Conservation (phyloP, 2,797 vertebrate species). For the Sebastes glaucus region DNA sequence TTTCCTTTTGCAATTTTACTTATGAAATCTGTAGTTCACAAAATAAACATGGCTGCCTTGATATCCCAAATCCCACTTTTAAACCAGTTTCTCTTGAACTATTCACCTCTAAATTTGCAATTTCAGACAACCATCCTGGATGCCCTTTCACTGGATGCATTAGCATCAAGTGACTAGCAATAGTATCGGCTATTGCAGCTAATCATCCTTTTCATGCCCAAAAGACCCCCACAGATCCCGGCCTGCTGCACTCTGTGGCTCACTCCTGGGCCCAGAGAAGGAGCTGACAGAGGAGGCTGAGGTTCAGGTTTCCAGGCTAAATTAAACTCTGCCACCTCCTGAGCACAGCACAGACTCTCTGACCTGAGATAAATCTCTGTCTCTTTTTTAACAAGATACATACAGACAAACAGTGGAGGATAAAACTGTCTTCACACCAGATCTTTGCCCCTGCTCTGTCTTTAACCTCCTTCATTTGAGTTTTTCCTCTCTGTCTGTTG, state of each 20-base stretch:
- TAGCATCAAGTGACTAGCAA: not conserved
- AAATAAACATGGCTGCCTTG: not conserved
- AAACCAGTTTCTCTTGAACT: not conserved
- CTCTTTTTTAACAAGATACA: conserved; percentile 15
- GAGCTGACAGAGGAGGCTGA: conserved; percentile 53
- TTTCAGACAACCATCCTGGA: too few relatives aligned
- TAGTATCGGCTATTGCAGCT: not conserved
- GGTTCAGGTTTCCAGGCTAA: conserved; percentile 76
- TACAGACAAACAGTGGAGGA: not conserved
- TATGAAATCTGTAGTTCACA: not conserved
- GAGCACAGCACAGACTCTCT: conserved; percentile 57
- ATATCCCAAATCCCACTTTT: not conserved
- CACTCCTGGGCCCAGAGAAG: conserved; percentile 31
- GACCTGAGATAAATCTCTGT: conserved; percentile 64
- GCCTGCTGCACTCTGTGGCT: not conserved
- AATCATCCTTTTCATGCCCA: not conserved
- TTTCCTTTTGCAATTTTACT: not conserved
- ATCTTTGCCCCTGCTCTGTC: not conserved
- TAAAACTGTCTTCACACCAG: not conserved
- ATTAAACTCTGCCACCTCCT: conserved; percentile 68
- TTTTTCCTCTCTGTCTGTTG: not conserved
- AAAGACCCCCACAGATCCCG: not conserved
- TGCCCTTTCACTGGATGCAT: not conserved
- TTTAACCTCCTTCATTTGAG: not conserved
- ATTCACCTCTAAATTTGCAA: not conserved